Evolutionary conservation across 1,140 invertebrate genomes (phyloP), one percentile per base, ranked within the genome.

Genomic region (Orchesella cincta): DNA sequence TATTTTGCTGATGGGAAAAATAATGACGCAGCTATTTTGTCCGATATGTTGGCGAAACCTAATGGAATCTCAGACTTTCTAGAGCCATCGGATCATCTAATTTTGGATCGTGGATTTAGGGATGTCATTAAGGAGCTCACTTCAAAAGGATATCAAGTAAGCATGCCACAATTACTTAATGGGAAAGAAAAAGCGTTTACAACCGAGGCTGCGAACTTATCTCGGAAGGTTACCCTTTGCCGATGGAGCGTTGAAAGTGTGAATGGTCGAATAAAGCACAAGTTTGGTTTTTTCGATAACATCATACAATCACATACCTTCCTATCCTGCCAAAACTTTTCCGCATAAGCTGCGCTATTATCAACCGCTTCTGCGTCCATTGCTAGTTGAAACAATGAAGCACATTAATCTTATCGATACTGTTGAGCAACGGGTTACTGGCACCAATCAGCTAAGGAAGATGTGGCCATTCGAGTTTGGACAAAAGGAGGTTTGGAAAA

Each of bases 11-110:
- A 77, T 67, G 71, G 57, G 3, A 33, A 23, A 5, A 75, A 77
- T 36, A 79, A 77, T 71, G 78, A 79, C 31, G 75, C 78, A 3
- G 28, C 12, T 3, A 79, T 79, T 62, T 77, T 79, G 1, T 51
- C 73, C 2, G 0, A 29, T 2, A 76, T 79, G 71, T 20, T 79
- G 12, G 3, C 12, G 26, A 62, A 62, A 8, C 3, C 12, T 16
- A 5, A n/a, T 16, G 8, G n/a, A 31, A 1, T 8, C 54, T 1
- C 28, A 20, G 23, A 74, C 18, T 16, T 26, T 18, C 54, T 73
- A n/a, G 51, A 14, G 20, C n/a, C 16, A 16, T 5, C 16, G 8
- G 54, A 62, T 28, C 26, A 62, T 28, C 23, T 62, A 14, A 5
- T 62, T n/a, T 26, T 62, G 5, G 54, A 62, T 26, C 16, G 54